Percentiles rank a stretch among this genome's conserved stretches.
Evolutionary conservation across 2,888 invertebrate species (phyloP).

Genomic region (Poecilobothrus nobilitatus): DNA sequence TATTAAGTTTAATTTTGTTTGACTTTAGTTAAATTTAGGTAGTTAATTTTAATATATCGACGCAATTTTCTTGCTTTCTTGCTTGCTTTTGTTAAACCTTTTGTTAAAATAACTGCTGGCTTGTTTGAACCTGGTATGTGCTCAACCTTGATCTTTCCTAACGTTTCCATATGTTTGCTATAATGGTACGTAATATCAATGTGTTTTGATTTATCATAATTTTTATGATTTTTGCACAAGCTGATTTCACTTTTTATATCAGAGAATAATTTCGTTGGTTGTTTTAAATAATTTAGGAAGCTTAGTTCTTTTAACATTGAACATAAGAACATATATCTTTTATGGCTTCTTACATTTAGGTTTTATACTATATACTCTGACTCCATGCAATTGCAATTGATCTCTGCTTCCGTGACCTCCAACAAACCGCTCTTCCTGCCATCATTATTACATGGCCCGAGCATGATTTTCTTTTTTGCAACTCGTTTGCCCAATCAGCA

Average conservation of each 20-base stretch:
- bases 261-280: not conserved
- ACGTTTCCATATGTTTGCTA: not conserved
- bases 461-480: constrained; percentile 16
- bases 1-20: too few species aligned
- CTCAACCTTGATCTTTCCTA: not conserved
- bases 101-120: not conserved
- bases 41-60: too few species aligned
- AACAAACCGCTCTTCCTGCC: constrained; percentile 14
- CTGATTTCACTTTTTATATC: constrained; percentile 2
- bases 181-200: constrained; percentile 12
- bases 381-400: constrained; percentile 16
- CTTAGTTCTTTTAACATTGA: constrained; percentile 12
- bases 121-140: not conserved
- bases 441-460: constrained; percentile 16
- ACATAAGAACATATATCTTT: constrained; percentile 16
- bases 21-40: not conserved
- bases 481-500: constrained; percentile 17
- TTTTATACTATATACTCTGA: constrained; percentile 15
- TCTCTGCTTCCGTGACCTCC: constrained; percentile 13
- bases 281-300: not conserved
- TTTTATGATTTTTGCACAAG: constrained; percentile 9
- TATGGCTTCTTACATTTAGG: constrained; percentile 14
- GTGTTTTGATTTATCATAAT: constrained; percentile 13
- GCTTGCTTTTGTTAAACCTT: not conserved
- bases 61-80: too few species aligned